Conservation (phyloP, 2,888 invertebrate genomes). For the Catotricha subobsoleta region DNA sequence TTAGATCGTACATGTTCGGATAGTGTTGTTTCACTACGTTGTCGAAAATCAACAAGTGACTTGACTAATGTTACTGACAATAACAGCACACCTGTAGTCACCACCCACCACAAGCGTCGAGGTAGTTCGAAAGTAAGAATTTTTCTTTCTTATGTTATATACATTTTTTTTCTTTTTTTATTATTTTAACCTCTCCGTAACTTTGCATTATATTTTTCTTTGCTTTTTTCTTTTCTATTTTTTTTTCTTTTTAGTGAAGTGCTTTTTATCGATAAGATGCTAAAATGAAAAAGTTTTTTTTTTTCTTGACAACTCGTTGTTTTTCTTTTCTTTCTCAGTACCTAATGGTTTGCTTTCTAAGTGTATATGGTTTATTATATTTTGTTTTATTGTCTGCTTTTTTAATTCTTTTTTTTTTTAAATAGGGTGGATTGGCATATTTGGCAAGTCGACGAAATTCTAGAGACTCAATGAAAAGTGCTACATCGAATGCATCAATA, state of each 20-base stretch:
- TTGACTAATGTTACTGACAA: constrained; percentile 40
- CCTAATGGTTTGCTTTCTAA: neutral
- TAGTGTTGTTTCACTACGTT: constrained; percentile 30
- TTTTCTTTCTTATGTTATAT: neutral
- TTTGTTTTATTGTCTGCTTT: too few species aligned
- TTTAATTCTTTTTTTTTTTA: too few species aligned
- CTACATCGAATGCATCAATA: constrained; percentile 50
- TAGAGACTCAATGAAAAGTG: constrained; percentile 44
- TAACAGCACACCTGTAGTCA: constrained; percentile 29
- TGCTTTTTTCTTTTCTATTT: neutral
- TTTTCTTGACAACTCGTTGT: too few species aligned
- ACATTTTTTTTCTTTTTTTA: neutral
- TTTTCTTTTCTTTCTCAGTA: neutral
- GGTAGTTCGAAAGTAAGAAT: constrained; percentile 30
- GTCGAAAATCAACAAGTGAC: constrained; percentile 62
- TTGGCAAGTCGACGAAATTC: constrained; percentile 75
- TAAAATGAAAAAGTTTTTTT: too few species aligned
- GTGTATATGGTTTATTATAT: too few species aligned
- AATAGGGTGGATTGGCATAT: constrained; percentile 49
- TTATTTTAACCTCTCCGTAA: too few species aligned
- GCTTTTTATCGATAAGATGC: neutral
- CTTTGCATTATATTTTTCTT: neutral
- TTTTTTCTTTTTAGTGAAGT: neutral
- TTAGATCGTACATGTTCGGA: constrained; percentile 29
- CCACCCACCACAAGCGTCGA: constrained; percentile 28